Percentiles rank a stretch among this genome's conserved stretches.
Evolutionary conservation across 2,797 vertebrate species (phyloP).

Genomic region (Gorsachius magnificus): DNA sequence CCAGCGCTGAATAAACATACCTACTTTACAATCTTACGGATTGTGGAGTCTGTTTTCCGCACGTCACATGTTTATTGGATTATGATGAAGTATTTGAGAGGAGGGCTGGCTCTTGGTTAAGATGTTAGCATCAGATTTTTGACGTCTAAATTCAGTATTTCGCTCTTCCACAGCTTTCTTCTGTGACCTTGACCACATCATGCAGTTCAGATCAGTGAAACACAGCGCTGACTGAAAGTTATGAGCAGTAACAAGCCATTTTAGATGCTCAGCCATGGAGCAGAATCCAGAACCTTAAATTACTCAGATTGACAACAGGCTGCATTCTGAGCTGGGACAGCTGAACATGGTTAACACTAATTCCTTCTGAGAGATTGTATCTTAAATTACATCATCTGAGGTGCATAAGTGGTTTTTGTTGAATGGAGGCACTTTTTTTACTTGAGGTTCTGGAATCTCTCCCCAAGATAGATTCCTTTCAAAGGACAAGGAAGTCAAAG

Average conservation of each 20-base stretch:
- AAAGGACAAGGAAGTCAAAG: neutral
- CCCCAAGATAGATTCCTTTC: neutral
- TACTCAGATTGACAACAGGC: neutral
- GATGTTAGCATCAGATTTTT: neutral
- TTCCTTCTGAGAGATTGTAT: neutral
- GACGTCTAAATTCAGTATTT: neutral
- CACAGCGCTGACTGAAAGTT: neutral
- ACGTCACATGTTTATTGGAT: accelerated
- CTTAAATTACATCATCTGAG: neutral
- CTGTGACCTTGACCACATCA: neutral
- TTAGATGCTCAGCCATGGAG: neutral
- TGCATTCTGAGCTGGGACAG: neutral
- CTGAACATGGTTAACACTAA: neutral
- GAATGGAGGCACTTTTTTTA: neutral
- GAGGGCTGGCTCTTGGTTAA: neutral
- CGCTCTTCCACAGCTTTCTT: neutral
- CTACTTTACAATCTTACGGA: no score
- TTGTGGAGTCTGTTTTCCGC: no score
- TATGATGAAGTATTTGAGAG: neutral
- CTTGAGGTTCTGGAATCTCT: neutral
- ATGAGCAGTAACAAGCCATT: neutral
- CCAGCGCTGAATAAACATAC: no score
- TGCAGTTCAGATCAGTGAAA: neutral
- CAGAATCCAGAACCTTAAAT: neutral
- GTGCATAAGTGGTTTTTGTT: neutral